These are phyloP conservation scores for Pseudomyrmex dendroicus DNA, from an alignment of 1,140 invertebrate species.

Conservation along the genomic window DNA sequence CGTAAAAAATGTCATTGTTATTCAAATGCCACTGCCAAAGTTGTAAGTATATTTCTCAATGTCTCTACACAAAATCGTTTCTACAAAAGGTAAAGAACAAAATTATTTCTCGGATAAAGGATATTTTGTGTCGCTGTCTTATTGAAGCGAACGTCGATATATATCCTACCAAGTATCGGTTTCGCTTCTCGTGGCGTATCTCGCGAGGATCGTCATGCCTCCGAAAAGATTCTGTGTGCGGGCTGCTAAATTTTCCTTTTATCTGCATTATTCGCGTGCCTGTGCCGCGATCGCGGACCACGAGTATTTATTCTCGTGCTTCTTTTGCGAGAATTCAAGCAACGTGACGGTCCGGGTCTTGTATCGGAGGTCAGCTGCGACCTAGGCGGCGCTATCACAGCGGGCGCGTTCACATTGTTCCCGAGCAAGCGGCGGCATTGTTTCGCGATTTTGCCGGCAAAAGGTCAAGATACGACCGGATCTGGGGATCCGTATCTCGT, in stretches of 20 bases:
- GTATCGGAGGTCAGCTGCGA: conserved; percentile 67
- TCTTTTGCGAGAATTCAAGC: conserved; percentile 51
- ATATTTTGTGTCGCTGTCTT: not conserved
- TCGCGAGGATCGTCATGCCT: conserved; percentile 11
- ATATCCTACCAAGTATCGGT: conserved; percentile 6
- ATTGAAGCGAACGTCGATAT: not conserved
- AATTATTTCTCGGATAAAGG: not conserved
- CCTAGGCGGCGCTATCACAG: conserved; percentile 46
- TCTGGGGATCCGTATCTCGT: conserved; percentile 54
- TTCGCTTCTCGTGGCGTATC: not conserved
- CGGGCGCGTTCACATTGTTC: conserved; percentile 62
- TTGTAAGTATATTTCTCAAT: no score
- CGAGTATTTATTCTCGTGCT: conserved; percentile 31
- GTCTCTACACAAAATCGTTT: not conserved
- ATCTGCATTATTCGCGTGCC: conserved; percentile 74
- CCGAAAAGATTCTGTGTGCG: not conserved
- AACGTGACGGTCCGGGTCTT: conserved; percentile 25
- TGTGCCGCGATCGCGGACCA: conserved; percentile 5
- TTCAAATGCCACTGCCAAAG: no score
- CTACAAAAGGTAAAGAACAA: not conserved
- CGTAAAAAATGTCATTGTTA: no score
- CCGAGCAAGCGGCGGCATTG: conserved; percentile 43
- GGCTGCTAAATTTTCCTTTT: conserved; percentile 73
- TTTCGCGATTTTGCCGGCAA: conserved; percentile 51
- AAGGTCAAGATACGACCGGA: conserved; percentile 51